Base-by-base conservation (phyloP, 2,113 vertebrate genomes). In the Nipponia nippon region DNA sequence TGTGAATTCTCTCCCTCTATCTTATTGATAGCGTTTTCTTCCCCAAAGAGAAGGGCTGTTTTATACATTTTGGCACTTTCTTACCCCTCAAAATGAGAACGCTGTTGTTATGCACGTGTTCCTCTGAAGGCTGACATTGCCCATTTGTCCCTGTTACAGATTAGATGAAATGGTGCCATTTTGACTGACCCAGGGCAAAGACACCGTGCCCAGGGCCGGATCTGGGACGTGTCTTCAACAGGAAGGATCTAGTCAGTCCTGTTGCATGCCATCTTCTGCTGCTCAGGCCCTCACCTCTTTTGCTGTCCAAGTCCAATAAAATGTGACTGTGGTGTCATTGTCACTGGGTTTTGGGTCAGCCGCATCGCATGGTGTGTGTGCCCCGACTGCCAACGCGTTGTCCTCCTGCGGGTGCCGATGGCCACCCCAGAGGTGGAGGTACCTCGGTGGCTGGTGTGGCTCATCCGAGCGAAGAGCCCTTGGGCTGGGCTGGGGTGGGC, bases 321-420 rank as follows among this genome's bases (percentile, higher is more conserved):
- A 55, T 7, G 20, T 26, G 52, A 75, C 29, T 8, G 30, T 22
- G 23, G 13, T 50, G 40, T 55, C 6, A 0, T 26, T 36, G 21
- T 29, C 20, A 22, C 30, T 16, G n/a, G 49, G n/a, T 11, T 56
- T 63, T 65, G 38, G 67, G 14, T 56, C 36, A 42, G 58, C 42
- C 6, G 3, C 50, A 6, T 14, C 1, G 2, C 12, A 23, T 36
- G 30, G 58, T 17, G 44, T 2, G 1, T 1, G 3, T 63, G 42
- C 44, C 44, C 15, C 2, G 4, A 14, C 38, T 79, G 55, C 75
- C 72, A 25, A 10, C 0, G 3, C 16, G 2, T 9, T 42, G 36
- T 50, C 44, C 52, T 87, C 44, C 20, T 5, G 13, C 1, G 4
- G 16, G 40, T 53, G 40, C 30, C 71, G 13, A 13, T n/a, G 88